Conservation (phyloP, 2,888 invertebrate species). For the Myopa testacea region DNA sequence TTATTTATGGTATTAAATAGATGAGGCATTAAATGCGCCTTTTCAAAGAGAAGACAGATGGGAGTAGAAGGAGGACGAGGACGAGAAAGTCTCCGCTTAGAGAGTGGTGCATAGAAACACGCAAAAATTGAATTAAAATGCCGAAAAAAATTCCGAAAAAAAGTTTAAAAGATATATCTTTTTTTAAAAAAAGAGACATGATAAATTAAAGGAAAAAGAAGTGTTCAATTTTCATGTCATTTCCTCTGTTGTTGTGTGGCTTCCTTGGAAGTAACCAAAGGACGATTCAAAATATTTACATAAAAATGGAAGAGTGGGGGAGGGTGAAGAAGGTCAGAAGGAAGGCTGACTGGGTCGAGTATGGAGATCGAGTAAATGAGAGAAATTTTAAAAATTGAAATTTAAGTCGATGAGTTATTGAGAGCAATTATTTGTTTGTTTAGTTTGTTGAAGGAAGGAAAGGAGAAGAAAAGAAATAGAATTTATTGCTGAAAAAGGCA, state of each 20-base stretch:
- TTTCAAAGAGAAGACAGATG: conserved; percentile 10
- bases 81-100: not conserved
- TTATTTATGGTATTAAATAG: conserved; percentile 68
- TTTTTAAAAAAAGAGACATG: not conserved
- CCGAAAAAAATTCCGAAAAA: conserved; percentile 32
- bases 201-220: conserved; percentile 26
- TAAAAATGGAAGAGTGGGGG: not conserved
- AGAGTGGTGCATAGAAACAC: not conserved
- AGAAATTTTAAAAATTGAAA: conserved; percentile 63
- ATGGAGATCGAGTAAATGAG: conserved; percentile 54
- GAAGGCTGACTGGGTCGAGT: conserved; percentile 45
- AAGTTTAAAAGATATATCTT: conserved; percentile 1
- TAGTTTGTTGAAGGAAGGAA: not conserved
- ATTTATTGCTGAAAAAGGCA: not conserved
- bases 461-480: not conserved
- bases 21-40: conserved; percentile 66
- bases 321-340: conserved; percentile 1
- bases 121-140: conserved; percentile 40
- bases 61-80: not conserved
- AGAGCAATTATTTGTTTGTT: conserved; percentile 53
- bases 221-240: conserved; percentile 36
- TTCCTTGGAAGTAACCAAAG: not conserved
- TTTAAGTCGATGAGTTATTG: conserved; percentile 63
- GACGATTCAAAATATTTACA: not conserved
- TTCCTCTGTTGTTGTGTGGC: not conserved